phyloP scores from a whole-genome alignment of 1,140 invertebrate genomes.

The Leguminivora glycinivorella region DNA sequence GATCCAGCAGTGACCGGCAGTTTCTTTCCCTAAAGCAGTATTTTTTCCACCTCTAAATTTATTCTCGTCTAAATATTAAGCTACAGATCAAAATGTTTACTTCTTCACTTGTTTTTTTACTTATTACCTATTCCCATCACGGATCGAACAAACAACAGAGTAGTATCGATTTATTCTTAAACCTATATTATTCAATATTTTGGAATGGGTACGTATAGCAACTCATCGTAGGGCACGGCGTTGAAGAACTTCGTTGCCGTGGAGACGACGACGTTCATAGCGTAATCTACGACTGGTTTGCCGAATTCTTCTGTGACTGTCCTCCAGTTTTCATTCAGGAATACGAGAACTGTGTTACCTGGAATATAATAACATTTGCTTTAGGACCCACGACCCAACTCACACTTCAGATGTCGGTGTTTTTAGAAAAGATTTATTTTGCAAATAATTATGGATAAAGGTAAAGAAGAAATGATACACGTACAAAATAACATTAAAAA shows the following conservation, averaged over 20 bases:
- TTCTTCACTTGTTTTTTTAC: not conserved
- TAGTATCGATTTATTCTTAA: not conserved
- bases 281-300: constrained; percentile 69
- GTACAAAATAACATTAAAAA: no score
- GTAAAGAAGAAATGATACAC: no score
- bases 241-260: constrained; percentile 70
- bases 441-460: no score
- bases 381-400: no score
- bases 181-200: constrained; percentile 50
- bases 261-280: constrained; percentile 65
- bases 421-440: no score
- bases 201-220: constrained; percentile 69
- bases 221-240: constrained; percentile 67
- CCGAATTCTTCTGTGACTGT: constrained; percentile 72
- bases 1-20: no score
- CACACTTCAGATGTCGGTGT: no score
- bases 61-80: no score
- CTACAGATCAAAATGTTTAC: no score
- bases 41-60: no score
- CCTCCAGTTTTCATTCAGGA: constrained; percentile 73
- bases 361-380: constrained; percentile 38
- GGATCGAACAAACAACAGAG: not conserved
- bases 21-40: no score
- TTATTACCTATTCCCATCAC: not conserved
- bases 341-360: constrained; percentile 71